These are phyloP conservation scores for Danio tinwini DNA, from an alignment of 2,797 vertebrate species.

Conservation along the genomic window DNA sequence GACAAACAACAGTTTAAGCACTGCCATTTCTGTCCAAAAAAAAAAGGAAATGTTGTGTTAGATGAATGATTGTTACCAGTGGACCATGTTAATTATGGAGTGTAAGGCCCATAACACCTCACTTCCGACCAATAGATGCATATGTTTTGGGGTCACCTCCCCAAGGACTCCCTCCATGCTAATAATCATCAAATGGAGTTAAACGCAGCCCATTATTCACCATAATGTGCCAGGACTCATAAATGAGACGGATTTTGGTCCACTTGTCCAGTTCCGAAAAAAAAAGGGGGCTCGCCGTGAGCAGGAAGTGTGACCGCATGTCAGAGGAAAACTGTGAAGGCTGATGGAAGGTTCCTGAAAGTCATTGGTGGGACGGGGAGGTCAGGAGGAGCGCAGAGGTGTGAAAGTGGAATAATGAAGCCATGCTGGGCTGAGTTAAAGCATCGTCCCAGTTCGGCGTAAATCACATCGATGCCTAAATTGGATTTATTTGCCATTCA, in stretches of 20 bases:
- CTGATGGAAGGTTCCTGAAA: slow-evolving; percentile 52
- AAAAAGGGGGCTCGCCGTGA: slow-evolving; percentile 56
- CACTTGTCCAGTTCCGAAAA: slow-evolving; percentile 39
- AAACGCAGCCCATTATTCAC: slow-evolving; percentile 67
- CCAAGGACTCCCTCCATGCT: slow-evolving; percentile 65
- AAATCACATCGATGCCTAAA: slow-evolving; percentile 59
- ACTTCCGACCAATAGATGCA: slow-evolving; percentile 66
- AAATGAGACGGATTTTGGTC: slow-evolving; percentile 60
- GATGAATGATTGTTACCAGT: background rate
- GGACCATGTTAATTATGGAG: background rate
- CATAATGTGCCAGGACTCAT: slow-evolving; percentile 60
- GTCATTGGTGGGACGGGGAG: slow-evolving; percentile 35
- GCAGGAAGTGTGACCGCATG: slow-evolving; percentile 48
- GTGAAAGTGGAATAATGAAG: slow-evolving; percentile 54
- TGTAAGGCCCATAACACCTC: slow-evolving; percentile 61
- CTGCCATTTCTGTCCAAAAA: background rate
- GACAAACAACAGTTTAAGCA: background rate
- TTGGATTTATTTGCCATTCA: slow-evolving; percentile 62
- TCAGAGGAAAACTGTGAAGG: slow-evolving; percentile 50
- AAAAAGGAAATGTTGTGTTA: background rate
- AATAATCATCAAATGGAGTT: slow-evolving; percentile 65
- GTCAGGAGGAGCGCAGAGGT: slow-evolving; percentile 40
- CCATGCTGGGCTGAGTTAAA: slow-evolving; percentile 42
- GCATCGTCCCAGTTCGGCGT: slow-evolving; percentile 35
- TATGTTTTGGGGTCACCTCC: slow-evolving; percentile 54